Base-by-base conservation (phyloP, 2,888 invertebrate genomes). In the Acleris laterana region DNA sequence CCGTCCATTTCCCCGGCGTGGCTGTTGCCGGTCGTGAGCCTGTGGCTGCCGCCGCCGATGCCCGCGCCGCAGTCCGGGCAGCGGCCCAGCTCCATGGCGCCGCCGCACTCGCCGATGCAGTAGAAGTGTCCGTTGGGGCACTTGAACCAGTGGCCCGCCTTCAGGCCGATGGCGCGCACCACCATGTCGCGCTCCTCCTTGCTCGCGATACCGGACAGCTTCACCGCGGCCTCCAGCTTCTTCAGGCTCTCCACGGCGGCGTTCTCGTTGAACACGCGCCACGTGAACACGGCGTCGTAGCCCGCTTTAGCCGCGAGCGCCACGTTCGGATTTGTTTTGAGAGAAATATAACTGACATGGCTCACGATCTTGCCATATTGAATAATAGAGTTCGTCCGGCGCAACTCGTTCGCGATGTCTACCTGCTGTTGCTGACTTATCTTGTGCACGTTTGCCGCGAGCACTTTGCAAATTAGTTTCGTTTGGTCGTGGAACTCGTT, bases 81-180 rank as follows among this genome's bases (percentile, higher is more conserved):
- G 49, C 62, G 85, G 1, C 90, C 75, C 51, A 77, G 74, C 75
- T 87, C 69, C 89, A 88, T 94, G 0, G 96, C 95, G 7, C 95
- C 95, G 5, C 96, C 96, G 77, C 96, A 96, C 3, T 95, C 94
- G 0, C 90, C 94, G 68, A 96, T 95, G 44, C 93, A 93, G 79
- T 96, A 96, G 46, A 89, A 78, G 79, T 96, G 96, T 0, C 95
- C 95, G 72, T 96, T 95, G 0, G 94, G 94, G 82, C 96, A 96
- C 79, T 95, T 95, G 81, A 89, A 96, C 96, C 96, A 96, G 74
- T 94, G 95, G 0, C 95, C 96, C 56, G 89, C 85, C 52, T 77
- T 83, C 32, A 95, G 75, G 0, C 90, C 93, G 70, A 95, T 90
- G 0, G 95, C 95, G 73, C 80, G 74, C 0, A 95, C 89, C 56